Evolutionary conservation across 2,888 invertebrate species (phyloP).

Genomic region (Zelleria hepariella): DNA sequence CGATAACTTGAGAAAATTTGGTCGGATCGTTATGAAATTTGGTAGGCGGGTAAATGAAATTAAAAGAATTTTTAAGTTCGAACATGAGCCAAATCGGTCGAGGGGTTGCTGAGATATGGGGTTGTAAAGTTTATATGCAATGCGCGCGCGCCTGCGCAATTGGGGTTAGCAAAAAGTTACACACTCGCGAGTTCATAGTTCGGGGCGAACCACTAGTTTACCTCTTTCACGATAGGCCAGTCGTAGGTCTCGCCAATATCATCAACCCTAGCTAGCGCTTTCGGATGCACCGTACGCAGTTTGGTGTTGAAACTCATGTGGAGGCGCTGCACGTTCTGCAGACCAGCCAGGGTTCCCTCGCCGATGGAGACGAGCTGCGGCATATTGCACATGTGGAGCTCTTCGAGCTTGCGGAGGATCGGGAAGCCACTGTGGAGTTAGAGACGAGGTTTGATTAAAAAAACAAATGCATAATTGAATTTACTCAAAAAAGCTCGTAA

Average conservation of each 20-base stretch:
- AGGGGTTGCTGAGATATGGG: too few species aligned
- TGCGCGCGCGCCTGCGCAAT: too few species aligned
- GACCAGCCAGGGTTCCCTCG: constrained; percentile 44
- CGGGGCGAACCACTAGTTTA: too few species aligned
- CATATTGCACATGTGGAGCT: constrained; percentile 80
- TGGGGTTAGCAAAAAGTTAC: too few species aligned
- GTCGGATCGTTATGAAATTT: too few species aligned
- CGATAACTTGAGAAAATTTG: too few species aligned
- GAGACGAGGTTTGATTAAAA: neutral
- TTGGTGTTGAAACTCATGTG: constrained; percentile 76
- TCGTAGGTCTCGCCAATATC: constrained; percentile 63
- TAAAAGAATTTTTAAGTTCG: too few species aligned
- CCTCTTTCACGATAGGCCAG: constrained; percentile 78
- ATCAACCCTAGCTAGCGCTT: constrained; percentile 71
- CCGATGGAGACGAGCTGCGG: constrained; percentile 71
- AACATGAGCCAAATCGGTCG: too few species aligned
- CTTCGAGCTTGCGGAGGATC: constrained; percentile 70
- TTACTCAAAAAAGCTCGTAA: too few species aligned
- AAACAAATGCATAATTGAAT: neutral
- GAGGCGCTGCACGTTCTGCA: constrained; percentile 68
- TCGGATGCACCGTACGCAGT: constrained; percentile 71
- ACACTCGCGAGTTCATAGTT: too few species aligned
- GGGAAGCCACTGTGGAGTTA: constrained; percentile 74
- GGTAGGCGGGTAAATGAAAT: too few species aligned
- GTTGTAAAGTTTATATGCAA: too few species aligned